phyloP scores from a whole-genome alignment of 2,888 invertebrate species.

The Arctia plantaginis region DNA sequence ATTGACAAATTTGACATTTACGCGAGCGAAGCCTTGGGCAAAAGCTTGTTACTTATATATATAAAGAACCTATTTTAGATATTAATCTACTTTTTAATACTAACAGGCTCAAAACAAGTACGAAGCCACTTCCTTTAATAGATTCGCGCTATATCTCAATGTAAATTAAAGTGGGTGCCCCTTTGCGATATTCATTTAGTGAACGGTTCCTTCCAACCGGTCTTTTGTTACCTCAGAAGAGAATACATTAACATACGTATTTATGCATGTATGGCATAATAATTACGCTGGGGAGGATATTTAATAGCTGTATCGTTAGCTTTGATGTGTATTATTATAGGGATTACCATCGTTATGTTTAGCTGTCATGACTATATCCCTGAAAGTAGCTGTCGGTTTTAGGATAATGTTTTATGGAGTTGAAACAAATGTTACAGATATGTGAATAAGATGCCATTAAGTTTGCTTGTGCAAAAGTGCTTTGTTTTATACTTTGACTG shows the following conservation, averaged over 20 bases:
- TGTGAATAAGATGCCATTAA: too few species aligned
- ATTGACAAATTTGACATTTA: too few species aligned
- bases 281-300: constrained; percentile 31
- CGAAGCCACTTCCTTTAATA: constrained; percentile 34
- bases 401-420: constrained; percentile 5
- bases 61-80: background rate
- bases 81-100: background rate
- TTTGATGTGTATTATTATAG: constrained; percentile 47
- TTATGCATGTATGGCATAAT: constrained; percentile 26
- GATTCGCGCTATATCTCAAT: constrained; percentile 36
- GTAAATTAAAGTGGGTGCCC: constrained; percentile 51
- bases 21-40: too few species aligned
- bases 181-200: constrained; percentile 68
- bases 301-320: constrained; percentile 43
- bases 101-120: constrained; percentile 8
- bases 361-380: constrained; percentile 17
- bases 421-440: too few species aligned
- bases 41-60: too few species aligned
- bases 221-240: constrained; percentile 71
- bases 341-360: constrained; percentile 54
- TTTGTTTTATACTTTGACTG: too few species aligned
- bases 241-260: constrained; percentile 63
- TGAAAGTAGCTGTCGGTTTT: constrained; percentile 22
- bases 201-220: constrained; percentile 64
- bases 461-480: too few species aligned